Percentiles rank a stretch among this genome's conserved stretches.
These are phyloP conservation scores for Notodonta ziczac DNA, from an alignment of 2,888 invertebrate genomes.

Conservation along the genomic window DNA sequence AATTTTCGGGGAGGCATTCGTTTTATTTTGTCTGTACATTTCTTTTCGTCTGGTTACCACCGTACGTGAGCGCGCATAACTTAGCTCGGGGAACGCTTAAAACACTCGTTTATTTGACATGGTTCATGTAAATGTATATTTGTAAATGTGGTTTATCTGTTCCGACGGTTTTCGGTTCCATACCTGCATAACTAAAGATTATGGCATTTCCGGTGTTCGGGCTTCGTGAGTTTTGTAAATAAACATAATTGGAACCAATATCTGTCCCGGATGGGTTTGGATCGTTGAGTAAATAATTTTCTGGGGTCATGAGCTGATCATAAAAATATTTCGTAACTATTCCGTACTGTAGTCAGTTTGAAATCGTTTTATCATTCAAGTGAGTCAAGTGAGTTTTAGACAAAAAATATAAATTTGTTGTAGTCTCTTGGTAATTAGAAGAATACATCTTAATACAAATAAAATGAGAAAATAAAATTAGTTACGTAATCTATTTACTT, in stretches of 20 bases:
- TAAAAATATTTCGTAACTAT: background rate
- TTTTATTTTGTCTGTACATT: conserved; percentile 73
- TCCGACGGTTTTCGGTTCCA: conserved; percentile 25
- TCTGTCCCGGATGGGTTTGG: background rate
- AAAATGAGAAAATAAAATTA: no score
- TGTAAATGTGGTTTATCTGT: conserved; percentile 40
- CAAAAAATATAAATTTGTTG: no score
- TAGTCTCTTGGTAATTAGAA: no score
- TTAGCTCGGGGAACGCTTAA: conserved; percentile 40
- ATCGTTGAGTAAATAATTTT: background rate
- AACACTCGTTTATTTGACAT: conserved; percentile 51
- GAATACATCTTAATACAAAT: no score
- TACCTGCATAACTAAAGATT: conserved; percentile 7
- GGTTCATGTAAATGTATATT: conserved; percentile 63
- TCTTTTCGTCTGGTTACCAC: conserved; percentile 57
- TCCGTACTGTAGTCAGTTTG: background rate
- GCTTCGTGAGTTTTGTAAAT: conserved; percentile 1
- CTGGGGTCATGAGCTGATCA: conserved; percentile 1
- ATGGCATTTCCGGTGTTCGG: conserved; percentile 28
- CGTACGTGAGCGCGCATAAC: conserved; percentile 53
- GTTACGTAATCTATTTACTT: background rate
- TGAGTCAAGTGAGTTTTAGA: no score
- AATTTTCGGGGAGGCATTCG: conserved; percentile 70
- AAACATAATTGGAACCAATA: conserved; percentile 3
- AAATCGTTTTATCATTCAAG: background rate